A percentile compares a stretch with the other conserved stretches of the same genome.
Evolutionary conservation across 2,888 invertebrate species (phyloP).

Genomic region (Brachynemurus nebulosus): DNA sequence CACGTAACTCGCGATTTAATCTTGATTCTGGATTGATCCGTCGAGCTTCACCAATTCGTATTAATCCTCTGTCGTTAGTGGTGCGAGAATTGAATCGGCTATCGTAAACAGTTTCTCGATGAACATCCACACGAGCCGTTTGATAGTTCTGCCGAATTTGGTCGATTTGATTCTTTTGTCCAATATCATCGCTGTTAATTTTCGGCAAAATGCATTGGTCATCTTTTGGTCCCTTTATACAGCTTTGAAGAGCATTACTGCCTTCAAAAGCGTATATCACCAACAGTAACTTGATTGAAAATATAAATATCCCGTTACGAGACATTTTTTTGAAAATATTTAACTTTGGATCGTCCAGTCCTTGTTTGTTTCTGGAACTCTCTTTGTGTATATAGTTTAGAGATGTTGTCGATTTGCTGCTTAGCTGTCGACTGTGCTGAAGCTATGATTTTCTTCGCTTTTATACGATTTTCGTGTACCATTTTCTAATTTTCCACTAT

Average conservation of each 20-base stretch:
- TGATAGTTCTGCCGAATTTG: too few relatives aligned
- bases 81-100: constrained; percentile 10
- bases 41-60: neutral
- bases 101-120: constrained; percentile 9
- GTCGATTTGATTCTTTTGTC: neutral
- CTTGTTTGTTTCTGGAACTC: too few relatives aligned
- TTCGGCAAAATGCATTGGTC: neutral
- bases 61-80: constrained; percentile 8
- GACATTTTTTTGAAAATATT: too few relatives aligned
- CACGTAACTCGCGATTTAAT: neutral
- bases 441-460: neutral
- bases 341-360: too few relatives aligned
- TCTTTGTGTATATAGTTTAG: too few relatives aligned
- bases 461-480: neutral
- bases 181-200: too few relatives aligned
- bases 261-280: neutral
- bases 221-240: neutral
- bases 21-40: neutral
- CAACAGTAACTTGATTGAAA: neutral
- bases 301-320: neutral
- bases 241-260: neutral
- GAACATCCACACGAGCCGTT: constrained; percentile 3
- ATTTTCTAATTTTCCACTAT: neutral
- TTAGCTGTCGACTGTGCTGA: neutral
- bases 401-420: too few relatives aligned